Evolutionary conservation across 2,797 vertebrate genomes (phyloP), one percentile per base, ranked within the genome.

Genomic region (Apogon talboti): DNA sequence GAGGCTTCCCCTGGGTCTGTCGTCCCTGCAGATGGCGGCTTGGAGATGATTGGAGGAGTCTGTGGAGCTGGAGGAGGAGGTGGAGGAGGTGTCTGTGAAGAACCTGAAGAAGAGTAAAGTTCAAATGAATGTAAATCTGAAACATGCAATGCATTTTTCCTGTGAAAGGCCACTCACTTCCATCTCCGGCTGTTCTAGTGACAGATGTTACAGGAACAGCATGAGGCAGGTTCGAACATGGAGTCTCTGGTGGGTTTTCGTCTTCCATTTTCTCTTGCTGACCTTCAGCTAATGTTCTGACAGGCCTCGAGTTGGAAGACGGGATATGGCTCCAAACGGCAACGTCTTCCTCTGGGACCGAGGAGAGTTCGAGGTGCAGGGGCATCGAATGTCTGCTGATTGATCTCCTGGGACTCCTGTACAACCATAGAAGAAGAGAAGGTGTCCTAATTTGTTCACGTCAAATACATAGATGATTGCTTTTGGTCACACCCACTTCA

Each of bases 1-100:
- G 93, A 95, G 11, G 96, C 97, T 84, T 96, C 95, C 65, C 94
- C 95, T 2, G 93, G 94, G 81, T 98, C 92, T 1, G 92, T 96
- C 1, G 95, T 96, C 40, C 97, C 95, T 1, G 95, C 95, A 7
- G 92, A 91, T 5, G 24, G 24, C 30, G 91, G 78, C 86, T 92
- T 95, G 11, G 56, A 51, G 0, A 5, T 40, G 24, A 70, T 51
- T 16, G 81, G 76, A 30, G 83, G 7, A 62, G 75, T 65, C 24
- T 41, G 78, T 7, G 60, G 55, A 60, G 67, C 72, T 84, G 2
- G 19, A 21, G 19, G 19, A 21, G 71, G 37, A 62, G 6, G n/a
- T n/a, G n/a, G 14, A 35, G 38, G 65, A 54, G 37, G 67, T 2
- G 13, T n/a, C 16, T 56, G 70, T 1, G 52, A 44, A 47, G 64